Evolutionary conservation across 2,888 invertebrate genomes (phyloP).

Genomic region (Epistrophe grossulariae): DNA sequence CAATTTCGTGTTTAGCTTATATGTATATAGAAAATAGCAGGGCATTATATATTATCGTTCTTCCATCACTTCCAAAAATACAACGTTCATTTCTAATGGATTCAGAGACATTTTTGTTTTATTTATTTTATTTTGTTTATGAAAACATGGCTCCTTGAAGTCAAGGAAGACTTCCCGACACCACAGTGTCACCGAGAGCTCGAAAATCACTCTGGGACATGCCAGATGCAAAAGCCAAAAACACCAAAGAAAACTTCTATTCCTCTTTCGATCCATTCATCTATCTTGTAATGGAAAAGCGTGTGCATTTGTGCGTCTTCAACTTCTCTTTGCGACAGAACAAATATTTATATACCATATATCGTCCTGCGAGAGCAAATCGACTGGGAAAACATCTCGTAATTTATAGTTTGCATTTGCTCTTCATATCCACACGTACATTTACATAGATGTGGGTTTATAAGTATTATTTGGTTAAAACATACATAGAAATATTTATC

Average conservation of each 20-base stretch:
- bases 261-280: conserved; percentile 7
- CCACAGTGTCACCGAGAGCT: conserved; percentile 5
- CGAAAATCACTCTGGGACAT: conserved; percentile 28
- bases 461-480: conserved; percentile 39
- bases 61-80: conserved; percentile 20
- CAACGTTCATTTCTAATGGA: conserved; percentile 67
- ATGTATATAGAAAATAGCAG: background rate
- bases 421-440: conserved; percentile 14
- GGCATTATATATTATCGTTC: background rate
- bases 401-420: conserved; percentile 74
- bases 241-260: conserved; percentile 11
- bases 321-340: conserved; percentile 48
- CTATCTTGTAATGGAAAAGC: background rate
- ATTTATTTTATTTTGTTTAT: conserved; percentile 19
- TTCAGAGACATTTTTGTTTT: conserved; percentile 54
- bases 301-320: conserved; percentile 57
- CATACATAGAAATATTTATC: conserved; percentile 54
- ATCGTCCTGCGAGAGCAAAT: conserved; percentile 67
- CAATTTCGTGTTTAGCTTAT: conserved; percentile 50
- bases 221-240: conserved; percentile 52
- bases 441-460: background rate
- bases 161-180: conserved; percentile 2
- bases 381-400: conserved; percentile 73
- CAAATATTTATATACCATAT: conserved; percentile 68
- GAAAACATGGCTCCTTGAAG: conserved; percentile 52